Conservation (phyloP, 2,888 invertebrate genomes). For the Tryphoninae sp. region DNA sequence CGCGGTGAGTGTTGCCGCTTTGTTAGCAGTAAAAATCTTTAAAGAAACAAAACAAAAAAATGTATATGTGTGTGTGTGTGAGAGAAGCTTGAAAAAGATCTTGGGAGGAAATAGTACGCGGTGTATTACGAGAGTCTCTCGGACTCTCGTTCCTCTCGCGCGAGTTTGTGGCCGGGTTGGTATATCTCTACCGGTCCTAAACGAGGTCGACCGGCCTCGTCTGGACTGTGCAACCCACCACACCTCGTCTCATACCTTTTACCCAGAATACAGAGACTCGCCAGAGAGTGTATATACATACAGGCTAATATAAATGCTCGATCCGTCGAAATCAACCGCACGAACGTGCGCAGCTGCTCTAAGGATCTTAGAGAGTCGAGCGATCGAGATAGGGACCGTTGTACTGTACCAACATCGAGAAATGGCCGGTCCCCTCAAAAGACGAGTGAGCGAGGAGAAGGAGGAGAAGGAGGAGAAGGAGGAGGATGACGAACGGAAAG, state of each 20-base stretch:
- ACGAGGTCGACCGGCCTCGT: slow-evolving; percentile 78
- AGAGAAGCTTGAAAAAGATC: not conserved
- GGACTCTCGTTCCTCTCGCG: slow-evolving; percentile 32
- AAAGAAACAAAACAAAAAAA: not conserved
- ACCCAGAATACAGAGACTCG: slow-evolving; percentile 62
- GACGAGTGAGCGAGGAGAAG: not conserved
- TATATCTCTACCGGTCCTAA: slow-evolving; percentile 78
- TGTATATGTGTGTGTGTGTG: not conserved
- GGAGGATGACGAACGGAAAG: slow-evolving; percentile 21
- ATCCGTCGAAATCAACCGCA: not conserved
- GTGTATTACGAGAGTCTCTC: slow-evolving; percentile 38
- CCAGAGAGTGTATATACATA: slow-evolving; percentile 3
- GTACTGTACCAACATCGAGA: not conserved
- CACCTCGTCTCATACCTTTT: slow-evolving; percentile 73
- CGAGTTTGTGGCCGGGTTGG: slow-evolving; percentile 62
- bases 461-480: not conserved
- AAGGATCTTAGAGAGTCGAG: not conserved
- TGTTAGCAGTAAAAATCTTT: not conserved
- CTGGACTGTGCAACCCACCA: slow-evolving; percentile 68
- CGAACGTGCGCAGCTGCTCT: slow-evolving; percentile 1
- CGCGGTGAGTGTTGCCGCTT: too few species aligned
- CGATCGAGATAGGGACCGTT: slow-evolving; percentile 13
- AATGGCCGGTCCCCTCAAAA: not conserved
- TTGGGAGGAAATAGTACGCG: slow-evolving; percentile 38
- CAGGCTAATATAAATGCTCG: not conserved